Percentiles rank a stretch among this genome's conserved stretches.
phyloP scores from a whole-genome alignment of 2,797 vertebrate species.

The Tragopan temminckii region DNA sequence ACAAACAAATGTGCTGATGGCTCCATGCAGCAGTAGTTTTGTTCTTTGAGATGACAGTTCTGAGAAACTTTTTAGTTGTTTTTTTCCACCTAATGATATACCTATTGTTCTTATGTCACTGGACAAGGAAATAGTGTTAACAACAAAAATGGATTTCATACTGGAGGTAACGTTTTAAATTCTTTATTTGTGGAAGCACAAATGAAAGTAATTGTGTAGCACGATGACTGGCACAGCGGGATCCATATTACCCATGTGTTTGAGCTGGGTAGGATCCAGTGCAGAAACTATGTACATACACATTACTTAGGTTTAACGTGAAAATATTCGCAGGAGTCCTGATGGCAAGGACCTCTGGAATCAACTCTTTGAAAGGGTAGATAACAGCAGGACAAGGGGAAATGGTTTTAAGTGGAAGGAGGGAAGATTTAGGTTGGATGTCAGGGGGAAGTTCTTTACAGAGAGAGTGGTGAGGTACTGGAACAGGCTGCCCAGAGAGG shows the following conservation, averaged over 20 bases:
- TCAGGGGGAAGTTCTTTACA: too few species aligned
- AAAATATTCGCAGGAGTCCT: not conserved
- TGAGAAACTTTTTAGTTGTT: conserved; percentile 63
- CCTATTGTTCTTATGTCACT: conserved; percentile 29
- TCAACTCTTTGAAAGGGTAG: too few species aligned
- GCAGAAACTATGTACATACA: not conserved
- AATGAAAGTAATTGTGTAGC: conserved; percentile 17
- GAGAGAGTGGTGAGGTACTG: too few species aligned
- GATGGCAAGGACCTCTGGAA: not conserved
- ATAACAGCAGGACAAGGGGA: too few species aligned
- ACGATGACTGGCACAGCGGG: not conserved
- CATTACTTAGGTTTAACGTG: not conserved
- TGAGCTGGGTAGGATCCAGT: not conserved
- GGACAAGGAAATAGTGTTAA: conserved; percentile 49
- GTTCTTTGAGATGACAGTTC: conserved; percentile 57
- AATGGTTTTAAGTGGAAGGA: too few species aligned
- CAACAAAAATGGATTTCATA: conserved; percentile 52
- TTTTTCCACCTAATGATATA: conserved; percentile 39
- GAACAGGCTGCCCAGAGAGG: too few species aligned
- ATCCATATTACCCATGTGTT: not conserved
- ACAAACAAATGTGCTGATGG: conserved; percentile 38
- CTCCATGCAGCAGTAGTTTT: conserved; percentile 54
- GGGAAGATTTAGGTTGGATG: too few species aligned
- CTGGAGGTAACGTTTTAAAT: conserved; percentile 31
- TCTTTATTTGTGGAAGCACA: conserved; percentile 35